Percentiles rank a stretch among this genome's conserved stretches.
Conservation (phyloP, 1,140 invertebrate genomes). For the Paraescarpia echinospica region DNA sequence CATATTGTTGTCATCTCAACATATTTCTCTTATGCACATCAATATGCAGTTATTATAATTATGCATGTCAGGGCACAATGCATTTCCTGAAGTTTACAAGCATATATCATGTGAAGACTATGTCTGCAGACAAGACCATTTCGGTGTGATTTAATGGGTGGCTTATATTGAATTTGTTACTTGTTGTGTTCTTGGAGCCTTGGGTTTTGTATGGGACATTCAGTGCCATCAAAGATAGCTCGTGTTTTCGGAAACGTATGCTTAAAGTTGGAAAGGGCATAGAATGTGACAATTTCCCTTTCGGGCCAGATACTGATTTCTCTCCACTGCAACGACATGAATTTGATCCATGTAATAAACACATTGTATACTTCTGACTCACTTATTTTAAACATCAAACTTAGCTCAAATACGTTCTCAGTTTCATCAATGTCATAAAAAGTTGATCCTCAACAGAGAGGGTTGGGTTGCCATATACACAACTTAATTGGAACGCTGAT, state of each 20-base stretch:
- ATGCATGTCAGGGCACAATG: no score
- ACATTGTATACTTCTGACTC: slow-evolving; percentile 15
- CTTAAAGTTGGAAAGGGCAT: background rate
- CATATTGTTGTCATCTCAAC: no score
- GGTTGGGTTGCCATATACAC: background rate
- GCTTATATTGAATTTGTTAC: slow-evolving; percentile 27
- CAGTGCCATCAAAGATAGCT: slow-evolving; percentile 37
- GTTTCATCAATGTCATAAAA: background rate
- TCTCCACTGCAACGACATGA: slow-evolving; percentile 23
- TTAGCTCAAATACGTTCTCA: slow-evolving; percentile 36
- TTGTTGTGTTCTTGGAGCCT: background rate
- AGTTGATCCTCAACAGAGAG: background rate
- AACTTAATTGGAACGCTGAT: background rate
- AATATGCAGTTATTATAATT: no score
- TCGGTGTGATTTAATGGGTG: slow-evolving; percentile 31
- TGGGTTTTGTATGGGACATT: slow-evolving; percentile 30
- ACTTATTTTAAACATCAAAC: slow-evolving; percentile 21
- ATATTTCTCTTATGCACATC: no score
- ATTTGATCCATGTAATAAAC: slow-evolving; percentile 21
- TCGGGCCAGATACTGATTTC: background rate
- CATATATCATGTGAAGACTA: no score
- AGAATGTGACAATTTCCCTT: background rate
- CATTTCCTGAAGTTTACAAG: no score
- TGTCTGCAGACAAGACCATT: slow-evolving; percentile 22
- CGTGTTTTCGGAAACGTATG: slow-evolving; percentile 31